Evolutionary conservation across 1,140 invertebrate species (phyloP).

Genomic region (Caerostris darwini): DNA sequence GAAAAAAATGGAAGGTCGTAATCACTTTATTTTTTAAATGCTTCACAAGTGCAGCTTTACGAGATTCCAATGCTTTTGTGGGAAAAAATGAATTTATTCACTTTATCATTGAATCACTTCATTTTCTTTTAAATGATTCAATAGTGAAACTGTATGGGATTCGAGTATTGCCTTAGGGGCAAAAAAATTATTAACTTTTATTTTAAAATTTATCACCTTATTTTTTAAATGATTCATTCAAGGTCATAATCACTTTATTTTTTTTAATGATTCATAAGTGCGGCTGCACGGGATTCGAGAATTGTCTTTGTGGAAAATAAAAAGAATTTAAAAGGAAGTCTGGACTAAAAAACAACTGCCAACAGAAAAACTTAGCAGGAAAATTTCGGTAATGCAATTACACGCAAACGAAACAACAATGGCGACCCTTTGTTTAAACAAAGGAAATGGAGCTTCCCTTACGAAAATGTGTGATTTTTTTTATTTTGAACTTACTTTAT

Average conservation of each 20-base stretch:
- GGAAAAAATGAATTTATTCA: too few species aligned
- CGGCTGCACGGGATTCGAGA: neutral
- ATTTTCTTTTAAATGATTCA: too few species aligned
- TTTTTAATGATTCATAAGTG: neutral
- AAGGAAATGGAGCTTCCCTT: neutral
- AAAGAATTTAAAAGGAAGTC: slow-evolving; percentile 19
- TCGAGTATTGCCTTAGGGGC: too few species aligned
- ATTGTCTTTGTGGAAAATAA: neutral
- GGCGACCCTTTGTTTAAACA: neutral
- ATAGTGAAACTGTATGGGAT: too few species aligned
- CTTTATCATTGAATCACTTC: too few species aligned
- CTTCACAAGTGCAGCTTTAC: too few species aligned
- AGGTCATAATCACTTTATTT: neutral
- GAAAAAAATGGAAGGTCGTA: too few species aligned
- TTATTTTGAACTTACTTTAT: slow-evolving; percentile 20
- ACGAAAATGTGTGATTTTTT: neutral
- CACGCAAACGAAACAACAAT: neutral
- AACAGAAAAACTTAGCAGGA: neutral
- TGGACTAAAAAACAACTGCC: neutral
- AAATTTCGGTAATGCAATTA: neutral
- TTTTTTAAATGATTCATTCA: neutral
- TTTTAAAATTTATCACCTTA: too few species aligned
- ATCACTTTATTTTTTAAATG: too few species aligned
- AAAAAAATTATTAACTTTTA: too few species aligned
- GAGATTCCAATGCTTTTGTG: too few species aligned